Evolutionary conservation across 1,140 invertebrate species (phyloP).

Genomic region (Dinoponera quadriceps): DNA sequence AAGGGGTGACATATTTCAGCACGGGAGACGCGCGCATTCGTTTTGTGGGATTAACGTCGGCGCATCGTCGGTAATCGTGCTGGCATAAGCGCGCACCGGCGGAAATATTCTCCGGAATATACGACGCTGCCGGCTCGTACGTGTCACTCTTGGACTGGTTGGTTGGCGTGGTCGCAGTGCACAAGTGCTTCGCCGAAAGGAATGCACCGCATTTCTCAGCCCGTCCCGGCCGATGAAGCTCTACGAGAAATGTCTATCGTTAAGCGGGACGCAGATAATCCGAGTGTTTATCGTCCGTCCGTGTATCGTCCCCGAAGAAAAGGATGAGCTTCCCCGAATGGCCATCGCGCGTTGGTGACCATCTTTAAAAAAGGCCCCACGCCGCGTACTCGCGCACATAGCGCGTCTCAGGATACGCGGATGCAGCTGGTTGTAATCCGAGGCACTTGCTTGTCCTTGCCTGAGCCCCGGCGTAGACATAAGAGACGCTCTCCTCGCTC

Average conservation of each 20-base stretch:
- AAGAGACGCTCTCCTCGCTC: conserved; percentile 9
- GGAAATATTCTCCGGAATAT: conserved; percentile 71
- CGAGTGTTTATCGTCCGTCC: conserved; percentile 76
- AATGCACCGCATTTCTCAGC: conserved; percentile 61
- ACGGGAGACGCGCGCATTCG: conserved; percentile 20
- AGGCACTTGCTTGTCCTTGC: conserved; percentile 27
- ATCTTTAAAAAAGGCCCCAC: conserved; percentile 41
- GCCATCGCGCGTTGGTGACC: conserved; percentile 42
- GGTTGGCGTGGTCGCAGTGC: not conserved
- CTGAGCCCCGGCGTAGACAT: conserved; percentile 17
- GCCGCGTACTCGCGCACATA: not conserved
- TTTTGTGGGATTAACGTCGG: conserved; percentile 49
- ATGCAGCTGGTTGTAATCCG: conserved; percentile 54
- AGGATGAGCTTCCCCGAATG: conserved; percentile 70
- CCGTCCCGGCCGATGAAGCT: conserved; percentile 15
- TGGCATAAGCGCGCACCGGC: conserved; percentile 55
- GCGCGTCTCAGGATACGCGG: conserved; percentile 14
- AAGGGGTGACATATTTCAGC: conserved; percentile 56
- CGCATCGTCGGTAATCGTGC: not conserved
- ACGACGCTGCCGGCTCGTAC: conserved; percentile 59
- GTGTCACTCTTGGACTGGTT: conserved; percentile 23
- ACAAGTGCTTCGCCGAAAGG: conserved; percentile 40
- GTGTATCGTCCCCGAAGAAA: conserved; percentile 64
- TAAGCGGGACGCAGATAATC: conserved; percentile 79
- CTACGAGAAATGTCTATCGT: conserved; percentile 67